Conservation (phyloP, 2,888 invertebrate genomes). For the Pimpla rufipes region DNA sequence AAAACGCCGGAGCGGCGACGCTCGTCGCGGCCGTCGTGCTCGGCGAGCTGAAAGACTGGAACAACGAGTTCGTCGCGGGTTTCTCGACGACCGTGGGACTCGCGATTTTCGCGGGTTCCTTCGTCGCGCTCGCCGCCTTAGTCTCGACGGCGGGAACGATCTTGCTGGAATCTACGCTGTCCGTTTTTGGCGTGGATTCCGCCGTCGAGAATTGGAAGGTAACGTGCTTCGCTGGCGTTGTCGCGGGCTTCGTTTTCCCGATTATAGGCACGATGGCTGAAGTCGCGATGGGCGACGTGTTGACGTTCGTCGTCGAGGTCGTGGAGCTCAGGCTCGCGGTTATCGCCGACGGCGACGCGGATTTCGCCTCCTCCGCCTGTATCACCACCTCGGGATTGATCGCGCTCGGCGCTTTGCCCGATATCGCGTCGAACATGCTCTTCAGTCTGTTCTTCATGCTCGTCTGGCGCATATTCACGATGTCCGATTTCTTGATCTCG, state of each 20-base stretch:
- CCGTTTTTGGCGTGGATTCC: conserved; percentile 24
- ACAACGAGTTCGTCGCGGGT: conserved; percentile 15
- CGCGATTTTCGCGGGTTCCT: conserved; percentile 27
- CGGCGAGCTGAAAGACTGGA: conserved; percentile 4
- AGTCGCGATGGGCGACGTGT: conserved; percentile 81
- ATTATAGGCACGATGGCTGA: conserved; percentile 79
- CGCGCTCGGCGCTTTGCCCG: conserved; percentile 81
- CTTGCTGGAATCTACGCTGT: conserved; percentile 13
- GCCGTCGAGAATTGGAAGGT: conserved; percentile 76
- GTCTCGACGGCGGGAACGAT: conserved; percentile 1
- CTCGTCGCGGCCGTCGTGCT: background rate
- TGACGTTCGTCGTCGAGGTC: conserved; percentile 81
- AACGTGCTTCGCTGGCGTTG: conserved; percentile 76
- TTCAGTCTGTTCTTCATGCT: conserved; percentile 82
- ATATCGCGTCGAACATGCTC: conserved; percentile 84
- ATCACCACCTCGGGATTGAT: conserved; percentile 84
- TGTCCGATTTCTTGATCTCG: conserved; percentile 83
- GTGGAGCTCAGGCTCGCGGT: conserved; percentile 77
- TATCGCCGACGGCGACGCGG: conserved; percentile 61
- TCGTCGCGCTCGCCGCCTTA: conserved; percentile 5
- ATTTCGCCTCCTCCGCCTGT: conserved; percentile 80
- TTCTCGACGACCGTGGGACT: conserved; percentile 12
- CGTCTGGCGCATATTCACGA: conserved; percentile 82
- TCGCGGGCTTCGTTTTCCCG: conserved; percentile 68
- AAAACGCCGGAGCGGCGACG: background rate